Evolutionary conservation across 1,140 invertebrate genomes (phyloP), one percentile per base, ranked within the genome.

Genomic region (Procambarus virginalis): DNA sequence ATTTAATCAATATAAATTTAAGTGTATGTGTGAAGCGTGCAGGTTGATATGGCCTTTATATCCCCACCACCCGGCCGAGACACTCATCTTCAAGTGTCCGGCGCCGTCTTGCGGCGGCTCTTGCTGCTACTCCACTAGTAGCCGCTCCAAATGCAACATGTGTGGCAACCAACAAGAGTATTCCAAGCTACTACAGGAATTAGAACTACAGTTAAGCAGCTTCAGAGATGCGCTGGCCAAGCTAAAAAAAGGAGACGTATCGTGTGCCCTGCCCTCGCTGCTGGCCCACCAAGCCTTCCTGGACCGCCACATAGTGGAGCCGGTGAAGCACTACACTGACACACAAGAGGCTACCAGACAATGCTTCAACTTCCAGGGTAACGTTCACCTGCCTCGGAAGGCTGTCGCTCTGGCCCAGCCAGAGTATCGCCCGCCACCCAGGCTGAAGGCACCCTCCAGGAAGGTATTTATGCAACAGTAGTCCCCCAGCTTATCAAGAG

Each of bases 11-110:
- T 96, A 96, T 93, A 94, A 94, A 92, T 96, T 96, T 91, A 85
- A 93, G 1, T 96, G 96, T 87, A 84, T 91, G 10, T 96, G 95
- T 92, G 92, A 93, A 48, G 94, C 95, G 10, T 96, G 96, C 91
- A 83, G 85, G 17, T 93, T 93, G 12, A 93, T 95, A 82, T 96
- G 95, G 95, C 94, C 94, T 45, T 80, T 93, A 22, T 92, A 91
- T 49, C 85, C 85, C 6, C 88, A 92, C 51, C 79, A 84, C 58
- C 70, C 76, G 8, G 68, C 64, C 6, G 91, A 91, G 77, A 84
- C 60, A 12, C 77, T 91, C 8, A 86, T 91, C 45, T 89, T 91
- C 86, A 77, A 60, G 14, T 91, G 91, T 48, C 91, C 87, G 10
- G 34, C 76, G 9, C 85, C 76, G 0, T 58, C 64, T 64, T 84